Base-by-base conservation (phyloP, 1,140 invertebrate genomes). In the Nomia melanderi region DNA sequence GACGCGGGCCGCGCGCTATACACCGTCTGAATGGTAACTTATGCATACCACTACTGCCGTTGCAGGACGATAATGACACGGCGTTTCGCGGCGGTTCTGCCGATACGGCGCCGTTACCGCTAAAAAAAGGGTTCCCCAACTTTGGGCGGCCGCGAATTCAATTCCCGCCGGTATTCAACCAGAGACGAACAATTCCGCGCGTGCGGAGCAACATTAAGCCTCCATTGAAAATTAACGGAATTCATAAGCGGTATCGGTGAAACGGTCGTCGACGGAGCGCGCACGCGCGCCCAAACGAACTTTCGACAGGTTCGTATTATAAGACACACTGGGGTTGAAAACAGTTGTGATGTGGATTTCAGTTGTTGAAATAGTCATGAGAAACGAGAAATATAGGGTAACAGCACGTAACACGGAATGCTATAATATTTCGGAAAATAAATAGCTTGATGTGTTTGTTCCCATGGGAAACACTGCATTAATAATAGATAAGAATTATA, bases 1-100 rank as follows among this genome's bases (percentile, higher is more conserved):
- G 74, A 80, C 77, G 76, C 27, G 39, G 54, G 76, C 62, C 56
- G 44, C 62, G 31, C 64, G 41, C 70, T 65, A 33, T 53, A 60
- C 69, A 57, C 75, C 47, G 63, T 66, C 75, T 79, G 66, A 82
- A 79, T 84, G 41, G 63, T 83, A 79, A 84, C 71, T 84, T 76
- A 77, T 71, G 72, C 59, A 65, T 60, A 60, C 72, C 39, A 76
- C 57, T 69, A 69, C 25, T 20, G 65, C 39, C 36, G 20, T 8
- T 33, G n/a, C 7, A n/a, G 41, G 29, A 78, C 71, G 65, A 75
- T 76, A 79, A 79, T 66, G 78, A 78, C 77, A 71, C 57, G 20
- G 23, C 27, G 73, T n/a, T n/a, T n/a, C n/a, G n/a, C n/a, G n/a
- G n/a, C n/a, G 17, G 25, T 14, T 57, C 27, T 31, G 29, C 39